phyloP scores from a whole-genome alignment of 2,888 invertebrate species.

The Lepidochitona cinerea region DNA sequence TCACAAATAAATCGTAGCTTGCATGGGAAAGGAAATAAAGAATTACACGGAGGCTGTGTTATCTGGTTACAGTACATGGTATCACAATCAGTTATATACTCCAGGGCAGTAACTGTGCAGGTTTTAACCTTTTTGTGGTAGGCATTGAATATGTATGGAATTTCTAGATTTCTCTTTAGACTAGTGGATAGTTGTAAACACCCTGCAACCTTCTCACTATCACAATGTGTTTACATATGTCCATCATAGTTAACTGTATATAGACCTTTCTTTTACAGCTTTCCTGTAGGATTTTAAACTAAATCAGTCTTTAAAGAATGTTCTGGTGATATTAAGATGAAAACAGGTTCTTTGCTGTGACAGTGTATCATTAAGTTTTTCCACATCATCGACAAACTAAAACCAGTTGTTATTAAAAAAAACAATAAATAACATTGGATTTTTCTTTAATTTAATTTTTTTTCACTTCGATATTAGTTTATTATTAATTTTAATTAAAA shows the following conservation, averaged over 20 bases:
- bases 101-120: background rate
- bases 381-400: too few relatives aligned
- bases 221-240: background rate
- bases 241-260: too few relatives aligned
- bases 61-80: background rate
- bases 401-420: too few relatives aligned
- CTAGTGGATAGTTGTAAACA: background rate
- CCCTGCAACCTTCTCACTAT: background rate
- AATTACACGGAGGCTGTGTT: background rate
- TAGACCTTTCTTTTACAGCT: too few relatives aligned
- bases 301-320: background rate
- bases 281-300: background rate
- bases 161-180: background rate
- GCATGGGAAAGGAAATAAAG: conserved; percentile 6
- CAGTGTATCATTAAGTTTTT: background rate
- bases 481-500: too few relatives aligned
- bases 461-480: too few relatives aligned
- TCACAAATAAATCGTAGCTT: background rate
- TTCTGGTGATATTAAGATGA: background rate
- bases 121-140: background rate
- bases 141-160: background rate
- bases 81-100: conserved; percentile 8
- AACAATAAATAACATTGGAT: too few relatives aligned
- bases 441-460: too few relatives aligned
- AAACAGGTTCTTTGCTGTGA: background rate